These are phyloP conservation scores for Lepus oiostolus DNA, from an alignment of 2,797 vertebrate genomes.

Conservation along the genomic window DNA sequence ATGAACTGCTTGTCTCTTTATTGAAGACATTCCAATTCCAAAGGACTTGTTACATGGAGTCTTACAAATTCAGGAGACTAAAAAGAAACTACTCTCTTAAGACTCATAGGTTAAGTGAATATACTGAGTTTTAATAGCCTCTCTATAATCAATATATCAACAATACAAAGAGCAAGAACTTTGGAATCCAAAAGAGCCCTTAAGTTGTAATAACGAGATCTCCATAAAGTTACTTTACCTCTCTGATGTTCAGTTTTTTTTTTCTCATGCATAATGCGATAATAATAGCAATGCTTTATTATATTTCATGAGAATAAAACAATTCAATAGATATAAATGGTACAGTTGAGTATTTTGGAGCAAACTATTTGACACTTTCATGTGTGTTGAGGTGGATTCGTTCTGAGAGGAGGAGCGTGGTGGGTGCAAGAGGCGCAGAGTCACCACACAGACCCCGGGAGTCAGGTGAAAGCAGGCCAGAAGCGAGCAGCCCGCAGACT, in stretches of 20 bases:
- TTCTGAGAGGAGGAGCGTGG: no score
- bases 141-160: background rate
- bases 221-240: background rate
- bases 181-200: background rate
- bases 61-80: constrained; percentile 14
- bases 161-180: background rate
- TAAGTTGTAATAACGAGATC: background rate
- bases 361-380: background rate
- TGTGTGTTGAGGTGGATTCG: background rate
- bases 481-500: no score
- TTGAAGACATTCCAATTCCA: background rate
- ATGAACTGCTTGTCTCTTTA: background rate
- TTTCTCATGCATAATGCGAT: background rate
- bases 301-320: background rate
- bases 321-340: background rate
- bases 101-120: constrained; percentile 11
- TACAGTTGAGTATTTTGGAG: background rate
- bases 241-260: background rate
- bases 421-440: no score
- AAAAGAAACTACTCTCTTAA: constrained; percentile 42
- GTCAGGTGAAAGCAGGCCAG: no score
- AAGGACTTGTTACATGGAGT: background rate
- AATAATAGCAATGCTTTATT: background rate
- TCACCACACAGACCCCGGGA: no score
- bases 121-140: background rate